Conservation (phyloP, 1,140 invertebrate species). For the Psix sp. region DNA sequence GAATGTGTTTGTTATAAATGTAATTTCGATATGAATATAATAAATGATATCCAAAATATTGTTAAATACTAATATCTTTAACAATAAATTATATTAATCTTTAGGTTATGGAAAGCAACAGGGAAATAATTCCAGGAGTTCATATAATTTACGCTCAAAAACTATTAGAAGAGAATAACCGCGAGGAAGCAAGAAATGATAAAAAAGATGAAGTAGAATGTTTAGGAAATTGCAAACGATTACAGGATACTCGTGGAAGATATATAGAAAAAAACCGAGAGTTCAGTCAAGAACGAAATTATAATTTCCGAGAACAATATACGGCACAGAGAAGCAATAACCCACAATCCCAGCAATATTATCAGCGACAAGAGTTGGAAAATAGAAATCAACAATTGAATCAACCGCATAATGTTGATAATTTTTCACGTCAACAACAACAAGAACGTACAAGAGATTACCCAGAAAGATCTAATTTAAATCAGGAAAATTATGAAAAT, state of each 20-base stretch:
- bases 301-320: neutral
- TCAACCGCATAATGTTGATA: too few relatives aligned
- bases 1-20: too few relatives aligned
- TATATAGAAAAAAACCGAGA: constrained; percentile 7
- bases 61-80: too few relatives aligned
- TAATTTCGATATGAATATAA: neutral
- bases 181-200: constrained; percentile 10
- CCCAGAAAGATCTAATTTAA: too few relatives aligned
- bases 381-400: too few relatives aligned
- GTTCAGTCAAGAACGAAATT: constrained; percentile 18
- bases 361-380: too few relatives aligned
- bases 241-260: constrained; percentile 40
- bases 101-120: constrained; percentile 34
- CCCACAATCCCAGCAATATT: too few relatives aligned
- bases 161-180: constrained; percentile 30
- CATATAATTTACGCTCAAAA: constrained; percentile 57
- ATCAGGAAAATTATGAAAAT: too few relatives aligned
- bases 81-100: constrained; percentile 3
- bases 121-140: constrained; percentile 32
- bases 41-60: neutral
- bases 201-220: constrained; percentile 53
- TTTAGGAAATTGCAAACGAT: constrained; percentile 34
- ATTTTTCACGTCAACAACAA: too few relatives aligned
- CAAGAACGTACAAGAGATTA: too few relatives aligned
- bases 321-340: neutral